Percentiles rank a stretch among this genome's conserved stretches.
Conservation (phyloP, 2,113 vertebrate genomes). For the Crotalus tigris region DNA sequence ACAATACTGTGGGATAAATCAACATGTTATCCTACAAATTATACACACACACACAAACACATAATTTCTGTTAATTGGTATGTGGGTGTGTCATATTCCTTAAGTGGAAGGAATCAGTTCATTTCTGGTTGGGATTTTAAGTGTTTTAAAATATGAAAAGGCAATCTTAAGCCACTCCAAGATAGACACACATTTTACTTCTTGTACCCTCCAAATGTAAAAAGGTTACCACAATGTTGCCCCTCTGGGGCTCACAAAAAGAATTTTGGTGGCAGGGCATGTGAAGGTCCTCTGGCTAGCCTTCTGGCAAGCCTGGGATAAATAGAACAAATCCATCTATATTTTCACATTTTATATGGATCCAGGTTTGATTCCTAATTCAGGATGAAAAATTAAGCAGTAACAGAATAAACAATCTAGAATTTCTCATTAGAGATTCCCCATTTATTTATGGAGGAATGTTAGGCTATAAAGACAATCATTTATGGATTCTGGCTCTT, state of each 20-base stretch:
- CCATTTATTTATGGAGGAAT: not conserved
- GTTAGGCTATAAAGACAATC: not conserved
- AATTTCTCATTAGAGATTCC: not conserved
- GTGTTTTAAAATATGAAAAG: not conserved
- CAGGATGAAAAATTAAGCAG: not conserved
- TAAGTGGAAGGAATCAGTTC: not conserved
- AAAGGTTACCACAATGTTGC: not conserved
- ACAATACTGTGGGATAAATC: not conserved
- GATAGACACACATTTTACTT: not conserved
- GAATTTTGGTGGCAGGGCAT: not conserved
- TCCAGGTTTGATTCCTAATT: not conserved
- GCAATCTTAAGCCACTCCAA: not conserved
- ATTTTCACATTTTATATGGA: not conserved
- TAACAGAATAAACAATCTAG: not conserved
- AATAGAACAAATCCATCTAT: not conserved
- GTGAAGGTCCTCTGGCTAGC: not conserved
- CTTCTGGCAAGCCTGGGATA: not conserved
- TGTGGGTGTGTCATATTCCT: not conserved
- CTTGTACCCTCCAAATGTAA: not conserved
- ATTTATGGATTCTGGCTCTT: not conserved
- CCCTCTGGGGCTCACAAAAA: not conserved
- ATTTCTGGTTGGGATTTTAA: not conserved
- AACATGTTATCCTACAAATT: not conserved
- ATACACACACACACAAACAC: not conserved
- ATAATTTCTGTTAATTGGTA: not conserved